These are phyloP conservation scores for Tyto alba DNA, from an alignment of 2,113 vertebrate genomes.

Conservation along the genomic window DNA sequence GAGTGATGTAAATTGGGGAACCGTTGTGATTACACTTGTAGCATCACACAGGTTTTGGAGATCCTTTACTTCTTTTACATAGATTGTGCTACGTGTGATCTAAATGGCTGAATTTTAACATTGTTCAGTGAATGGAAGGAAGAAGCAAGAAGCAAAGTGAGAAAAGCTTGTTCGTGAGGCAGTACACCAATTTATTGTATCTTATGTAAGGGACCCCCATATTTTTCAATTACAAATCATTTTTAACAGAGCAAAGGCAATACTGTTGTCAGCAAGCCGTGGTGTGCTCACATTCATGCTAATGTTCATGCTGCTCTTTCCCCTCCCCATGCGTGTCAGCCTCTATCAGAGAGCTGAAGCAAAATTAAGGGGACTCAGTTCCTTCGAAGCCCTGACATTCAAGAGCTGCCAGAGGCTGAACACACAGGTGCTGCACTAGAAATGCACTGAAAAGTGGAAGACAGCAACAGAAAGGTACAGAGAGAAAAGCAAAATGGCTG, in stretches of 20 bases:
- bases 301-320: neutral
- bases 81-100: neutral
- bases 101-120: neutral
- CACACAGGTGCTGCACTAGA: neutral
- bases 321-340: neutral
- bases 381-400: neutral
- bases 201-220: neutral
- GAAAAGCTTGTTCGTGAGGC: neutral
- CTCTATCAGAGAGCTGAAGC: neutral
- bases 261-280: neutral
- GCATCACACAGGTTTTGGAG: neutral
- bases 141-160: neutral
- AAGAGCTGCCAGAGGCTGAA: neutral
- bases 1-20: neutral
- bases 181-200: neutral
- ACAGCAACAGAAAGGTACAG: neutral
- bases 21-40: neutral
- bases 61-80: neutral
- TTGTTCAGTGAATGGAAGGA: neutral
- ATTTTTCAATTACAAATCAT: neutral
- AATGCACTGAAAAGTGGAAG: neutral
- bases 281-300: neutral
- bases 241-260: neutral
- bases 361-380: neutral
- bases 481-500: neutral